These are phyloP conservation scores for Urosaurus nigricauda DNA, from an alignment of 2,797 vertebrate genomes.

Conservation along the genomic window DNA sequence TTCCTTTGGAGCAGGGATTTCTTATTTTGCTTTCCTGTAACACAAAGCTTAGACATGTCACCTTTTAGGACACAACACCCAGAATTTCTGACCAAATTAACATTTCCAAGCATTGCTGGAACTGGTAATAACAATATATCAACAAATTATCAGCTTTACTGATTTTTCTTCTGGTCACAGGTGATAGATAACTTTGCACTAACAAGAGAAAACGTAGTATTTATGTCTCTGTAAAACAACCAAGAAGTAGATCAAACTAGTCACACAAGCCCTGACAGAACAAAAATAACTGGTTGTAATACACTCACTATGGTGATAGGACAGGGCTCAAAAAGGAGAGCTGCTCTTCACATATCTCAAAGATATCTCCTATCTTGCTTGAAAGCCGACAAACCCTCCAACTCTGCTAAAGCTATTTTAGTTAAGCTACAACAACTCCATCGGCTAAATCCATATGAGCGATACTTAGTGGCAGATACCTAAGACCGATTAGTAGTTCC, in stretches of 20 bases:
- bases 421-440: conserved; percentile 73
- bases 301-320: conserved; percentile 4
- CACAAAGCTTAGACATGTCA: no score
- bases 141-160: not conserved
- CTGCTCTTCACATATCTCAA: conserved; percentile 66
- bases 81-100: no score
- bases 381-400: conserved; percentile 72
- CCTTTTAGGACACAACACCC: no score
- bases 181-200: not conserved
- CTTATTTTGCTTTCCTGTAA: not conserved
- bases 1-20: not conserved
- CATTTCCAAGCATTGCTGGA: not conserved
- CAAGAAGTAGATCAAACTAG: not conserved
- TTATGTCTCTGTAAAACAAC: not conserved
- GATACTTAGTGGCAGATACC: conserved; percentile 70
- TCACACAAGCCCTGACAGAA: not conserved
- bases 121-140: not conserved
- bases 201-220: not conserved
- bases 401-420: conserved; percentile 71
- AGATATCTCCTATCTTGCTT: conserved; percentile 70
- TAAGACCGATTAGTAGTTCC: conserved; percentile 59
- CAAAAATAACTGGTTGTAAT: not conserved
- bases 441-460: conserved; percentile 72
- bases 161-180: no score
- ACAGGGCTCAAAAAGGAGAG: conserved; percentile 52